Percentiles rank a stretch among this genome's conserved stretches.
Conservation (phyloP, 1,140 invertebrate genomes). For the Pseudomyrmex flavicornis region DNA sequence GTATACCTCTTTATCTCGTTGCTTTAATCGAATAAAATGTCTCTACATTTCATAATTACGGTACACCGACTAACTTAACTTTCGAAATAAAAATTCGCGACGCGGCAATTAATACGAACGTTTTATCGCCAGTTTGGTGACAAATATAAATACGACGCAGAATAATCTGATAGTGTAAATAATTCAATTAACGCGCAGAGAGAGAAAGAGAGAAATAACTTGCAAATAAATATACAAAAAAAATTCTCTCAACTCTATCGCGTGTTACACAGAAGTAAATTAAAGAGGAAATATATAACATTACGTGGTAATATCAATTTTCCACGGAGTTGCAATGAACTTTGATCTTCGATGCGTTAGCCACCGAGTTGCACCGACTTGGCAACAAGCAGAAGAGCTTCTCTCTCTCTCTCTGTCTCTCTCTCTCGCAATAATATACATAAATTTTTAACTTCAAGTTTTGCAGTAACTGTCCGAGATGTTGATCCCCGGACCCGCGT, state of each 20-base stretch:
- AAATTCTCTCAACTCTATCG: slow-evolving; percentile 17
- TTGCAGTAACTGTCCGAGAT: slow-evolving; percentile 26
- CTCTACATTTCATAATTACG: neutral
- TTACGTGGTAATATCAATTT: slow-evolving; percentile 35
- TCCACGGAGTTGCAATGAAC: slow-evolving; percentile 39
- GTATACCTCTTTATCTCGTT: neutral
- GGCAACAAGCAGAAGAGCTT: neutral
- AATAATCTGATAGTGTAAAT: neutral
- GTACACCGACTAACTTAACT: neutral
- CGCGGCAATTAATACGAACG: neutral
- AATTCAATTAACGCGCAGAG: slow-evolving; percentile 23
- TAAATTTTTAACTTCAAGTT: no score
- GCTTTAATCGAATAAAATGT: neutral
- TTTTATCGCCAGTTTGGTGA: neutral
- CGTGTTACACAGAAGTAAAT: slow-evolving; percentile 40
- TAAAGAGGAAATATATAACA: slow-evolving; percentile 35
- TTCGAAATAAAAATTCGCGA: neutral
- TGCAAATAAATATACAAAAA: slow-evolving; percentile 11
- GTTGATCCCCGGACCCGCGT: slow-evolving; percentile 19
- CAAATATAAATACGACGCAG: neutral
- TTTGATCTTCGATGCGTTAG: slow-evolving; percentile 10
- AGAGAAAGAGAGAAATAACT: neutral
- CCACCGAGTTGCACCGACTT: slow-evolving; percentile 16
- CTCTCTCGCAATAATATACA: neutral
- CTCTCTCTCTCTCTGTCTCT: no score